Conservation (phyloP, 2,888 invertebrate genomes). For the Herminia tarsipennalis region DNA sequence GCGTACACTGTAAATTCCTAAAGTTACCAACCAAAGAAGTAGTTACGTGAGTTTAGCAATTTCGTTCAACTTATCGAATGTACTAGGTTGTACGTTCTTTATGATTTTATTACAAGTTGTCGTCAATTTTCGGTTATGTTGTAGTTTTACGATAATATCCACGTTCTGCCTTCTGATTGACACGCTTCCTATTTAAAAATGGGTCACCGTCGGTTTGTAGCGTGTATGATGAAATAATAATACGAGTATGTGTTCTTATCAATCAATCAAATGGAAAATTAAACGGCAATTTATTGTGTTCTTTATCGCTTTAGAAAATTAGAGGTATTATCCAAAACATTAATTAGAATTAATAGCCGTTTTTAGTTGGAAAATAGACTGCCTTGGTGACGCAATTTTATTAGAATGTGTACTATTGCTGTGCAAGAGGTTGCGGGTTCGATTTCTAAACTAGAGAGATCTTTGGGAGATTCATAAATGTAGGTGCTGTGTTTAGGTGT, state of each 20-base stretch:
- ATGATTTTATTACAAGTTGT: conserved; percentile 20
- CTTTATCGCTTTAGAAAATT: no score
- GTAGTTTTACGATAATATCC: conserved; percentile 20
- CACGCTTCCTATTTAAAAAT: conserved; percentile 39
- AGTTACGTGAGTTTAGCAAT: conserved; percentile 25
- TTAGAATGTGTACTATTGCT: no score
- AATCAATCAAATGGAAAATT: conserved; percentile 26
- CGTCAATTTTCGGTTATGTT: not conserved
- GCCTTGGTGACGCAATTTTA: no score
- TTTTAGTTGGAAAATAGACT: no score
- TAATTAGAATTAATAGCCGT: no score
- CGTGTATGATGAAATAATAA: no score
- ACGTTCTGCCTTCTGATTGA: conserved; percentile 51
- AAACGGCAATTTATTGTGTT: no score
- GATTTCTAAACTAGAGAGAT: no score
- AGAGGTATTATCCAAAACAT: no score
- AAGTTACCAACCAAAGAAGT: conserved; percentile 27
- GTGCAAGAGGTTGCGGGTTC: no score
- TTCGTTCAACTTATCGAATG: conserved; percentile 14
- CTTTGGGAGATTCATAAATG: no score
- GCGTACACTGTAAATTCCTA: conserved; percentile 16
- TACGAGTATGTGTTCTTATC: conserved; percentile 11
- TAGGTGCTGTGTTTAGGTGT: no score
- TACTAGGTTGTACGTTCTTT: conserved; percentile 5
- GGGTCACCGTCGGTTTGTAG: conserved; percentile 42